Evolutionary conservation across 2,888 invertebrate species (phyloP).

Genomic region (Caenorhabditis afra): DNA sequence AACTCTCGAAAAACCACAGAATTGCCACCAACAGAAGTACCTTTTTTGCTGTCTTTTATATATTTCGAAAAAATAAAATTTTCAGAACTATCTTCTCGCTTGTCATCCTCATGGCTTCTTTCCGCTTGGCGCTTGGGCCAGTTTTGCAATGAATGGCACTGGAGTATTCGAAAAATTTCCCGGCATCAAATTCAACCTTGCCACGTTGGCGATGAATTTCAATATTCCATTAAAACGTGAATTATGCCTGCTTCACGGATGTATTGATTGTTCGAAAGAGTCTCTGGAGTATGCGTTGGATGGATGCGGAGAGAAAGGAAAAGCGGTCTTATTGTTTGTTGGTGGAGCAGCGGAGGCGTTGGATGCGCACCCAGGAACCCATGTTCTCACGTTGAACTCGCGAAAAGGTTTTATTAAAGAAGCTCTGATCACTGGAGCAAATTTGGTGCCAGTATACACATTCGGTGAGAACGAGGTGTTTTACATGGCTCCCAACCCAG

Average conservation of each 20-base stretch:
- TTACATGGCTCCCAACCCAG: constrained; percentile 44
- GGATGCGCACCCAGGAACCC: constrained; percentile 46
- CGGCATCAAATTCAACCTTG: constrained; percentile 81
- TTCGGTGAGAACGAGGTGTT: constrained; percentile 82
- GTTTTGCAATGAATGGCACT: constrained; percentile 20
- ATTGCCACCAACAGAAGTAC: constrained; percentile 9
- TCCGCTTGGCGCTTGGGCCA: background rate
- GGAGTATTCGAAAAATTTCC: constrained; percentile 78
- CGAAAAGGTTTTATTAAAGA: constrained; percentile 42
- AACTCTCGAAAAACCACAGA: constrained; percentile 23
- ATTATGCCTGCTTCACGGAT: constrained; percentile 82
- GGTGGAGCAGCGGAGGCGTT: constrained; percentile 46
- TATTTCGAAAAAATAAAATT: background rate
- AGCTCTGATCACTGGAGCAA: constrained; percentile 66
- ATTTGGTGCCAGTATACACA: constrained; percentile 81
- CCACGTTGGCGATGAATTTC: constrained; percentile 87
- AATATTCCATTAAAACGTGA: constrained; percentile 85
- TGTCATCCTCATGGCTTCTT: constrained; percentile 22
- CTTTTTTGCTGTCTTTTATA: too few species aligned
- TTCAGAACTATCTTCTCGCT: constrained; percentile 21
- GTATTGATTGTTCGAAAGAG: constrained; percentile 82
- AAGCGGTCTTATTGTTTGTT: constrained; percentile 22
- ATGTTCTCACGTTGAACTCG: constrained; percentile 18
- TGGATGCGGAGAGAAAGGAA: constrained; percentile 16
- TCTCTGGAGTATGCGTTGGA: constrained; percentile 43